These are phyloP conservation scores for Nothocercus nigrocapillus DNA, from an alignment of 2,113 vertebrate species.

Conservation along the genomic window DNA sequence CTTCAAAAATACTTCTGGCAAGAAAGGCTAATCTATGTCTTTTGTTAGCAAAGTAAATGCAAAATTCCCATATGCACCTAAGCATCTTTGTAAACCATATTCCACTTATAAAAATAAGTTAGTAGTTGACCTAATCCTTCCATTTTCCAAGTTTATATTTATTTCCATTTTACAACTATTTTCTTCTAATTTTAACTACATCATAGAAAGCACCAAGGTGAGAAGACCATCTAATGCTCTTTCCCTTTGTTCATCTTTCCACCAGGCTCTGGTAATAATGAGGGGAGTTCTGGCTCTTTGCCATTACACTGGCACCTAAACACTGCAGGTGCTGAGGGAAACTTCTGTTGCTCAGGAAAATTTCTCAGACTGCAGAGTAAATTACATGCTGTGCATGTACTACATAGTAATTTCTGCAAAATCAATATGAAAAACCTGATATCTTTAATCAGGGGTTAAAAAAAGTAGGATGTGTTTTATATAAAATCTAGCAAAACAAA, in stretches of 20 bases:
- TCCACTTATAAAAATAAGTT: not conserved
- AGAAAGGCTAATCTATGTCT: not conserved
- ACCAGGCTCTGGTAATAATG: not conserved
- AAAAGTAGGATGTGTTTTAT: not conserved
- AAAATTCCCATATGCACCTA: not conserved
- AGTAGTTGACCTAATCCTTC: no score
- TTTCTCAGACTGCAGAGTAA: not conserved
- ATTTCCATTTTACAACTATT: not conserved
- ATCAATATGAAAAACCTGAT: not conserved
- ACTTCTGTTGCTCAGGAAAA: not conserved
- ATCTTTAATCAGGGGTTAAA: not conserved
- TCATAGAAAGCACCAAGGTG: not conserved
- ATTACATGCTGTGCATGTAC: rapidly evolving
- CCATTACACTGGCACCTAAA: not conserved
- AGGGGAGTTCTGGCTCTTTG: not conserved
- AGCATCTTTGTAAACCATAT: not conserved
- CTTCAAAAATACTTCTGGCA: not conserved
- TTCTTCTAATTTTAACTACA: not conserved
- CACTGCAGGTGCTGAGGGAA: rapidly evolving
- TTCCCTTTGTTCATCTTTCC: not conserved
- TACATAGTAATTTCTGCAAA: not conserved
- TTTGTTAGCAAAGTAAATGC: not conserved
- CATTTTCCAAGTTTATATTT: not conserved
- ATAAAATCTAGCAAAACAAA: not conserved
- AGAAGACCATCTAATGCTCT: not conserved